A percentile compares a stretch with the other conserved stretches of the same genome.
Conservation (phyloP, 2,113 vertebrate genomes). For the Petrocephalus zakoni region DNA sequence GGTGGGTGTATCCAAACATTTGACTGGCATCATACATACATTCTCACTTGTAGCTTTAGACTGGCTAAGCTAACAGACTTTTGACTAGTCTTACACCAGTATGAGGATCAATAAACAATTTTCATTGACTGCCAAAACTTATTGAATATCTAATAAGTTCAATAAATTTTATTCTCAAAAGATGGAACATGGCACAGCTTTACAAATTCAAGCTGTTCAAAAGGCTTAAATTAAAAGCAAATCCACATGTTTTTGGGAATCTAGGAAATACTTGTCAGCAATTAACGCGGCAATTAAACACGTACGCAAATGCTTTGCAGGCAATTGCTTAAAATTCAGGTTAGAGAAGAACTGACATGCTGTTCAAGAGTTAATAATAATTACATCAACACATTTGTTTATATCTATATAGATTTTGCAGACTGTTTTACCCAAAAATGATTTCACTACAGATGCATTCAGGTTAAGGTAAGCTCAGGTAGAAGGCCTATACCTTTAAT, state of each 20-base stretch:
- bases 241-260: background rate
- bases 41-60: background rate
- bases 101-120: background rate
- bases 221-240: background rate
- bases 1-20: background rate
- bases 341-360: background rate
- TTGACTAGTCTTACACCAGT: background rate
- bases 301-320: too few relatives aligned
- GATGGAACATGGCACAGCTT: background rate
- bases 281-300: background rate
- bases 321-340: background rate
- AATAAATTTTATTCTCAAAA: background rate
- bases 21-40: background rate
- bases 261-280: background rate
- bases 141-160: background rate
- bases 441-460: conserved; percentile 29
- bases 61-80: background rate
- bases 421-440: background rate
- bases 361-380: background rate
- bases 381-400: conserved; percentile 14
- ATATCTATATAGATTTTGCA: conserved; percentile 19
- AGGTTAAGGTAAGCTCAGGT: conserved; percentile 15
- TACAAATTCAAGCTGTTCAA: background rate
- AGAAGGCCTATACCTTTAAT: conserved; percentile 30
- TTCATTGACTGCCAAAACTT: background rate